phyloP scores from a whole-genome alignment of 2,113 vertebrate genomes.

The Cephalopholis sonnerati region DNA sequence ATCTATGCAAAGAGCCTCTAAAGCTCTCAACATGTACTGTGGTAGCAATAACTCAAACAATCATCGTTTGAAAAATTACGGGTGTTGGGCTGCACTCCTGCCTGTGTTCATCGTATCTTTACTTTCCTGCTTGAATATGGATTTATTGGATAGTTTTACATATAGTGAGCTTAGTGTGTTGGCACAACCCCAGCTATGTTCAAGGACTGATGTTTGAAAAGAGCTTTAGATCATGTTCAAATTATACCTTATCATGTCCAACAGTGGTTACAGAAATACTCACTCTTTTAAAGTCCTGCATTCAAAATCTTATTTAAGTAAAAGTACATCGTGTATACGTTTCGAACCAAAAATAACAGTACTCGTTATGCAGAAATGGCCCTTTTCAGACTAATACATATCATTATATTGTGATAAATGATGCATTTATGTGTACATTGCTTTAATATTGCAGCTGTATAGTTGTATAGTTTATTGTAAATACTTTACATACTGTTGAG shows the following conservation, averaged over 20 bases:
- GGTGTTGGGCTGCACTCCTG: background rate
- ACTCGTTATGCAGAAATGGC: background rate
- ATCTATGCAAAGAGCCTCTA: conserved; percentile 60
- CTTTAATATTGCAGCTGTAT: background rate
- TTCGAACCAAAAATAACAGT: background rate
- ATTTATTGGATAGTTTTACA: background rate
- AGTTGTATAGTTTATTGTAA: background rate
- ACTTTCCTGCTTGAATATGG: background rate
- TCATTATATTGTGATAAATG: background rate
- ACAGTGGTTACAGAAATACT: background rate
- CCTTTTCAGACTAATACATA: background rate
- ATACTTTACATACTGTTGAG: background rate
- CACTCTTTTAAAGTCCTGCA: background rate
- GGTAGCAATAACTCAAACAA: conserved; percentile 49
- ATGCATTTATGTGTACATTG: background rate
- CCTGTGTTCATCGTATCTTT: background rate
- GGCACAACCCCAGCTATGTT: background rate
- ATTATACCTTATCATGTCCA: background rate
- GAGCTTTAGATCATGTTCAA: background rate
- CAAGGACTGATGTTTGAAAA: background rate
- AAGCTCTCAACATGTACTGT: conserved; percentile 23
- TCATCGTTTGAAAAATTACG: background rate
- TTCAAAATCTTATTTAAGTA: background rate
- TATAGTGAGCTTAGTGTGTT: background rate
- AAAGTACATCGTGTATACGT: too few relatives aligned